Base-by-base conservation (phyloP, 2,888 invertebrate species). In the Pristionchus maxplancki region DNA sequence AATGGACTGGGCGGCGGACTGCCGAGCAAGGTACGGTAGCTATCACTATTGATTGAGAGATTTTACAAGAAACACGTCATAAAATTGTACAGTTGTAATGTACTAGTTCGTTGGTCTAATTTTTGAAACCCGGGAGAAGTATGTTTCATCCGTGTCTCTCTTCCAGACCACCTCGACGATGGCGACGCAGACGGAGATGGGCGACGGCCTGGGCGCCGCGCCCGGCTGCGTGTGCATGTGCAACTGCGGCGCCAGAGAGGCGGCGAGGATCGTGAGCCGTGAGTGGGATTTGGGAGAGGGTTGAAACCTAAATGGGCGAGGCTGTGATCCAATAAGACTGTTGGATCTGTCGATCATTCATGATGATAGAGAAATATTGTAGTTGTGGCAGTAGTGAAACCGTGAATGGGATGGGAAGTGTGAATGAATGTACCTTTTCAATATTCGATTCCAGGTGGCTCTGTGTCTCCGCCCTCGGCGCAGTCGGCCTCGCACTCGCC, bases 171-270 rank as follows among this genome's bases (percentile, higher is more conserved):
- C 44, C 15, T 40, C 85, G 34, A 20, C 71, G 71, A 34, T 37
- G 50, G n/a, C 88, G 9, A 78, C 88, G 1, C 88, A 88, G 81
- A 88, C 88, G 20, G 88, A 88, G n/a, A 58, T 81, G 31, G n/a
- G 28, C 13, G 88, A 81, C 20, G 78, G 53, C 0, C 20, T 78
- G n/a, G 58, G 53, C n/a, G 34, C 28, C 1, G 83, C 83, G 34
- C 83, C 83, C 67, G 88, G 83, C 50, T 88, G 88, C 50, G 58
- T 64, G 31, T 83, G 88, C 88, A 44, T 50, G 44, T 88, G 88
- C 50, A 88, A 50, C 58, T 88, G 88, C 31, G 88, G 88, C 24
- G 88, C 88, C 11, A 24, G 81, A 11, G 86, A 67, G 50, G 86
- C 86, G 9, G 86, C 86, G 11, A 28, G 86, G 20, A 44, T 87